A percentile compares a stretch with the other conserved stretches of the same genome.
Evolutionary conservation across 2,113 vertebrate genomes (phyloP).

Genomic region (Psettodes erumei): DNA sequence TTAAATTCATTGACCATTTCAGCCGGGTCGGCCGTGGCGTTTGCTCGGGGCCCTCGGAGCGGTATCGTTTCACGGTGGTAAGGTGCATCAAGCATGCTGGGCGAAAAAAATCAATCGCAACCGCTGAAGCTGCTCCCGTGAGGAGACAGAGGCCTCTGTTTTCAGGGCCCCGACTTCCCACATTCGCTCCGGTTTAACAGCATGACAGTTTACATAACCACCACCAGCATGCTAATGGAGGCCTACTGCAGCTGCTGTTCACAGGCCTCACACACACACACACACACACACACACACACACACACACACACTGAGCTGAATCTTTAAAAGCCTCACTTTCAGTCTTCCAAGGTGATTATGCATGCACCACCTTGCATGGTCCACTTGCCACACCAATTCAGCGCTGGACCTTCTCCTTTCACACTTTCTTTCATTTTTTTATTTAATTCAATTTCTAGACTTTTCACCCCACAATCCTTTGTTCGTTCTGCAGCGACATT

Average conservation of each 20-base stretch:
- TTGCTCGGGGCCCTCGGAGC: slow-evolving; percentile 32
- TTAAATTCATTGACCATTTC: slow-evolving; percentile 42
- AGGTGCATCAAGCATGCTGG: slow-evolving; percentile 31
- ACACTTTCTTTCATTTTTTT: slow-evolving; percentile 39
- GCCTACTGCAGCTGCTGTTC: slow-evolving; percentile 75
- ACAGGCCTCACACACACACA: slow-evolving; percentile 42
- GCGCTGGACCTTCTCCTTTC: slow-evolving; percentile 39
- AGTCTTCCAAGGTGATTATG: slow-evolving; percentile 70
- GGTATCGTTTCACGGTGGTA: slow-evolving; percentile 34
- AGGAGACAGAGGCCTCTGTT: slow-evolving; percentile 70
- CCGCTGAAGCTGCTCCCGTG: slow-evolving; percentile 50
- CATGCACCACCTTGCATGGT: slow-evolving; percentile 70
- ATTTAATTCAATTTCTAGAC: slow-evolving; percentile 19
- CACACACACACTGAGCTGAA: slow-evolving; percentile 11
- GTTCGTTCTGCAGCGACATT: neutral
- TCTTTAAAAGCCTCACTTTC: slow-evolving; percentile 68
- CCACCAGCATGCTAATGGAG: slow-evolving; percentile 79
- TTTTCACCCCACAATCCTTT: slow-evolving; percentile 3
- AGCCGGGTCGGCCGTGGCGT: slow-evolving; percentile 26
- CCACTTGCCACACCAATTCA: slow-evolving; percentile 57
- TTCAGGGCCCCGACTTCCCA: slow-evolving; percentile 61
- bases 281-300: slow-evolving; percentile 34
- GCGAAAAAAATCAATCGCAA: slow-evolving; percentile 49
- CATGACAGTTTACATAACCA: slow-evolving; percentile 77
- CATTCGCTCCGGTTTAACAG: slow-evolving; percentile 65